Percentiles rank a stretch among this genome's conserved stretches.
These are phyloP conservation scores for fruit fly (Drosophila melanogaster) DNA, from an alignment of 1,140 invertebrate species.

Conservation along the genomic window Release_6_plus_ISO1_MT NT_033777.3:29039501-29040000, in stretches of 20 bases:
- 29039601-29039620: too few species aligned
- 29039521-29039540: neutral
- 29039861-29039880: constrained; percentile 10
- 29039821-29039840: neutral
- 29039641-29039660: too few species aligned
- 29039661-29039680: too few species aligned
- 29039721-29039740: too few species aligned
- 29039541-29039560: neutral
- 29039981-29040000: constrained; percentile 22
- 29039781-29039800: neutral
- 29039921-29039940: constrained; percentile 50
- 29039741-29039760: too few species aligned
- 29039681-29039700: too few species aligned
- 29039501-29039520: constrained; percentile 24
- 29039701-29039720: too few species aligned
- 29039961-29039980: constrained; percentile 50
- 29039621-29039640: too few species aligned
- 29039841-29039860: constrained; percentile 7
- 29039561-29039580: neutral
- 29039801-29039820: too few species aligned
- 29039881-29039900: constrained; percentile 26
- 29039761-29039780: too few species aligned
- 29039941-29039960: constrained; percentile 47
- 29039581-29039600: neutral
- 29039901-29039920: constrained; percentile 40